Conservation (phyloP, 1,140 invertebrate genomes). For the Eriocheir sinensis region DNA sequence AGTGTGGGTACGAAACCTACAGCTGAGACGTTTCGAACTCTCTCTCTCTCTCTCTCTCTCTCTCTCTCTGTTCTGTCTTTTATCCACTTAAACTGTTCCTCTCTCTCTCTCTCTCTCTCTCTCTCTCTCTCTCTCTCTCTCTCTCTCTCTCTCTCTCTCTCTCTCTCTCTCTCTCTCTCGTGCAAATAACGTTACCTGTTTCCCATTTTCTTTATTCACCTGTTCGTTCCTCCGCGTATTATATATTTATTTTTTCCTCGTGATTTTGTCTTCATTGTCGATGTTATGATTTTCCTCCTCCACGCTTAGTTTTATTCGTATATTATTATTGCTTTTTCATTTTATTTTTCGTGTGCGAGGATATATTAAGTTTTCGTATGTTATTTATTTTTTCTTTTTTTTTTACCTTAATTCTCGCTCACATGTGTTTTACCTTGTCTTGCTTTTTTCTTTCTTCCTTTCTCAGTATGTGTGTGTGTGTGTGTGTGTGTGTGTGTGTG, state of each 20-base stretch:
- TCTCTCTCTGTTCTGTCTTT: neutral
- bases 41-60: neutral
- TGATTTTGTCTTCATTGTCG: neutral
- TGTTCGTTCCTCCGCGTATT: neutral
- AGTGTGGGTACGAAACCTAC: neutral
- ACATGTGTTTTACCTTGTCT: neutral
- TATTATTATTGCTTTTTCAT: constrained; percentile 49
- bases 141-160: neutral
- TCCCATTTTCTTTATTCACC: neutral
- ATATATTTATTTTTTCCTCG: neutral
- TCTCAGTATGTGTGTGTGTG: neutral
- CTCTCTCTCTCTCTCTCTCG: neutral
- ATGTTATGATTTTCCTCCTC: too few relatives aligned
- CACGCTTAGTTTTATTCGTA: too few relatives aligned
- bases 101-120: neutral
- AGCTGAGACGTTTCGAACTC: neutral
- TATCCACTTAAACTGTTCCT: neutral
- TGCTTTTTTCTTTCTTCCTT: neutral
- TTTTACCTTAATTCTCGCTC: neutral
- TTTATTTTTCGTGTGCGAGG: neutral
- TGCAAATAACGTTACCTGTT: neutral
- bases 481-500: too few relatives aligned
- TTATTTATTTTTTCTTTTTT: neutral
- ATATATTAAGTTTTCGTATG: too few relatives aligned
- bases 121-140: neutral